phyloP scores from a whole-genome alignment of 2,888 invertebrate genomes.

The Napeogenes inachia region DNA sequence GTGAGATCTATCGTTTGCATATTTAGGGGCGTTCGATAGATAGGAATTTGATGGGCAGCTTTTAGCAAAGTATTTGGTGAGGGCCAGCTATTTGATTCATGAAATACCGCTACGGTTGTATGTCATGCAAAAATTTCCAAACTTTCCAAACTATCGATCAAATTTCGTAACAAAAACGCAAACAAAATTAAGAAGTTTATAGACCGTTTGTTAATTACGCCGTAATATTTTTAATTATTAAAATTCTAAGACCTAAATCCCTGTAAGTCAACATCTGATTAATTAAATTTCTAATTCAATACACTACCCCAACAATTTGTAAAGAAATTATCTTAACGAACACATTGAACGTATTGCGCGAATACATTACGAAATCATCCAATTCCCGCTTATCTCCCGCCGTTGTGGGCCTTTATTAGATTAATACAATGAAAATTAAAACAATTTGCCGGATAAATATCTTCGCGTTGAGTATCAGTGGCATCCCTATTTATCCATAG shows the following conservation, averaged over 20 bases:
- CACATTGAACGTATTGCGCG: conserved; percentile 53
- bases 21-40: conserved; percentile 21
- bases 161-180: neutral
- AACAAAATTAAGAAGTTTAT: no score
- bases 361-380: conserved; percentile 62
- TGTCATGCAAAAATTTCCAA: neutral
- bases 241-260: neutral
- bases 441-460: conserved; percentile 79
- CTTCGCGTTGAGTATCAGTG: conserved; percentile 72
- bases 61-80: conserved; percentile 11
- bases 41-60: conserved; percentile 18
- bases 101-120: conserved; percentile 4
- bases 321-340: conserved; percentile 48
- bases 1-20: conserved; percentile 43
- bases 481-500: conserved; percentile 73
- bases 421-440: conserved; percentile 78
- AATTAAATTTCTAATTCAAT: conserved; percentile 21
- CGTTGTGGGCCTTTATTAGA: conserved; percentile 73
- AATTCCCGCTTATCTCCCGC: conserved; percentile 65
- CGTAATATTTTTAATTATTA: neutral
- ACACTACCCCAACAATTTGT: conserved; percentile 43
- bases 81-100: conserved; percentile 1
- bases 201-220: no score
- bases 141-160: neutral
- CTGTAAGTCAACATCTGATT: neutral